Evolutionary conservation across 2,113 vertebrate species (phyloP).

Genomic region (Eubucco bourcierii): DNA sequence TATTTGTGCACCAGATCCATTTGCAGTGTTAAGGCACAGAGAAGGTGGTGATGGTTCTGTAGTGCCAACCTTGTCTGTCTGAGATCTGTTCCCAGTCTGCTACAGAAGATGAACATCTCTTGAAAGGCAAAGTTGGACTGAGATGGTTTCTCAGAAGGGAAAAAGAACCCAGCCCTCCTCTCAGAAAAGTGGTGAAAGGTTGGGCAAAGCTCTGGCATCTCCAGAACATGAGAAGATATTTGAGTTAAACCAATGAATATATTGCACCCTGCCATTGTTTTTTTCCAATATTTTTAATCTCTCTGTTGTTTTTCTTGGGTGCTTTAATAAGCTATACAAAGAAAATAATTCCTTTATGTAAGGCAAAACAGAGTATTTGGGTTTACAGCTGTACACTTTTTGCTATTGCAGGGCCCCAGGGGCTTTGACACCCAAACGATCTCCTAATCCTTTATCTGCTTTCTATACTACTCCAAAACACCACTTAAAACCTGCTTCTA

Average conservation of each 20-base stretch:
- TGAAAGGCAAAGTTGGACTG: not conserved
- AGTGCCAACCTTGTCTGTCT: not conserved
- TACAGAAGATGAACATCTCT: not conserved
- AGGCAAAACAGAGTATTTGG: not conserved
- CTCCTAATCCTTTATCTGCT: not conserved
- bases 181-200: not conserved
- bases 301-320: not conserved
- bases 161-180: accelerated
- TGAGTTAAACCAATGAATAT: not conserved
- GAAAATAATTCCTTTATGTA: not conserved
- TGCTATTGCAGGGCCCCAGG: not conserved
- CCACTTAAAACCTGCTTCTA: not conserved
- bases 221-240: not conserved
- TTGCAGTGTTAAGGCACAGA: not conserved
- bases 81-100: not conserved
- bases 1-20: not conserved
- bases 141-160: not conserved
- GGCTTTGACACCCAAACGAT: not conserved
- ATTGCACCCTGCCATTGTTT: not conserved
- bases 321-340: not conserved
- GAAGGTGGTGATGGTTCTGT: not conserved
- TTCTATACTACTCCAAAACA: not conserved
- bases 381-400: not conserved
- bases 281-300: not conserved
- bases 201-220: not conserved